These are phyloP conservation scores for Allolobophora icterica DNA, from an alignment of 2,888 invertebrate species.

Conservation along the genomic window DNA sequence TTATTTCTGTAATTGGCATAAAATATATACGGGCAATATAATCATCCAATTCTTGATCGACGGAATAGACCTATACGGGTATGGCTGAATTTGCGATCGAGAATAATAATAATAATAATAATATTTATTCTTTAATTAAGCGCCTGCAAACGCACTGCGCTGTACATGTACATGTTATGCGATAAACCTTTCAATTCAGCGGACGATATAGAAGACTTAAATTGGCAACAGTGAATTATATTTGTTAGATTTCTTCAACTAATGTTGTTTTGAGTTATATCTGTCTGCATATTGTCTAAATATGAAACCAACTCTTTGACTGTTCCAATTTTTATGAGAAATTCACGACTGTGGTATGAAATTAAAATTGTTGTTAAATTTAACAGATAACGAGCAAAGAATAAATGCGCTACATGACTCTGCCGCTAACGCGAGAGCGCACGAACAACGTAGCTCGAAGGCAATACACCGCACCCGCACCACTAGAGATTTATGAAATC, in stretches of 20 bases:
- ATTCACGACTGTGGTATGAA: not conserved
- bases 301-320: not conserved
- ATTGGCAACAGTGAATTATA: too few species aligned
- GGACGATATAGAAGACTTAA: too few species aligned
- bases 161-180: too few species aligned
- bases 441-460: constrained; percentile 11
- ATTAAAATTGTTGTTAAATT: not conserved
- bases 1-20: not conserved
- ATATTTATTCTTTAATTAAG: too few species aligned
- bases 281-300: not conserved
- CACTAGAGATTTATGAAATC: constrained; percentile 17
- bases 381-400: not conserved
- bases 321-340: not conserved
- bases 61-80: too few species aligned
- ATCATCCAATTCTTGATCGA: not conserved
- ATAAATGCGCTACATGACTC: not conserved
- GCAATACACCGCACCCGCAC: constrained; percentile 17
- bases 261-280: not conserved
- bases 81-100: too few species aligned
- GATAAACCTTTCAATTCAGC: too few species aligned
- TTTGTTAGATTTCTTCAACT: not conserved
- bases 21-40: not conserved
- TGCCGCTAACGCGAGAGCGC: not conserved
- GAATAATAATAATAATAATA: too few species aligned
- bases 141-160: too few species aligned